Evolutionary conservation across 2,113 vertebrate genomes (phyloP).

Genomic region (Heptranchias perlo): DNA sequence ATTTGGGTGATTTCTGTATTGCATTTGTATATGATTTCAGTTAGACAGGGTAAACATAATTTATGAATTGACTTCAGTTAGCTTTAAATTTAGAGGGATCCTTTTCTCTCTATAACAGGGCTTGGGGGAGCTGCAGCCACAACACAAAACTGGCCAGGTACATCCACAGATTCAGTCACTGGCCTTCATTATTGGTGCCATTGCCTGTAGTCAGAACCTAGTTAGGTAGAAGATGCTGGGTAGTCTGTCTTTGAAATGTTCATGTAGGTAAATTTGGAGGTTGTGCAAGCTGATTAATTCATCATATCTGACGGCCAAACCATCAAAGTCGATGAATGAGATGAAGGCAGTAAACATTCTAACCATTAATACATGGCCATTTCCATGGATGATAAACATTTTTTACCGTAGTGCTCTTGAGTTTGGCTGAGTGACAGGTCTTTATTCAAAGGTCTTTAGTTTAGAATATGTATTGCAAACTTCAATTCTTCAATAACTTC

Average conservation of each 20-base stretch:
- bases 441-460: no score
- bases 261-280: not conserved
- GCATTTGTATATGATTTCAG: not conserved
- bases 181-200: not conserved
- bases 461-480: not conserved
- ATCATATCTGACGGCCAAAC: not conserved
- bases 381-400: no score
- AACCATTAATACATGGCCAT: no score
- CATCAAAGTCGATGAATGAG: not conserved
- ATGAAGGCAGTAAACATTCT: not conserved
- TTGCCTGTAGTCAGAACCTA: not conserved
- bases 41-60: not conserved
- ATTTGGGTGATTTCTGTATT: not conserved
- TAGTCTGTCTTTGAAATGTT: not conserved
- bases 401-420: no score
- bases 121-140: not conserved
- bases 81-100: not conserved
- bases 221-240: not conserved
- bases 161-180: not conserved
- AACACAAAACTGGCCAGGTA: not conserved
- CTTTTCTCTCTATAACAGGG: not conserved
- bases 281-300: not conserved
- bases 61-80: not conserved
- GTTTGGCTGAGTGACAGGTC: no score
- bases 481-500: not conserved